phyloP scores from a whole-genome alignment of 1,140 invertebrate species.

The silkworm (Bombyx mori) region DNA sequence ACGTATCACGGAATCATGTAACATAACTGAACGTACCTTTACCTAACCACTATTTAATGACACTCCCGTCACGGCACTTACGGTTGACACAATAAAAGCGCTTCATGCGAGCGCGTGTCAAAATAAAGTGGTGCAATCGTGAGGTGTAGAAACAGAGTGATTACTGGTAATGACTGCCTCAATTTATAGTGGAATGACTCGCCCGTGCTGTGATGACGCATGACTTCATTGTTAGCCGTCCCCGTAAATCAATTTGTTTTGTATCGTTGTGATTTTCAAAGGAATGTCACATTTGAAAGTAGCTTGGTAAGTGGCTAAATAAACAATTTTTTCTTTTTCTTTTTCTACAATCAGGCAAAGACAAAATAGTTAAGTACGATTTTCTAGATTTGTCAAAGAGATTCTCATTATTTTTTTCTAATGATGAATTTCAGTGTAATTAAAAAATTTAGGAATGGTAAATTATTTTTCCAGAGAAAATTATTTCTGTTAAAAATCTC shows the following conservation, averaged over 20 bases:
- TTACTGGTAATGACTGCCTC: constrained; percentile 24
- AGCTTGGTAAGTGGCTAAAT: neutral
- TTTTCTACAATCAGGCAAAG: too few species aligned
- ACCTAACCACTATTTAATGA: neutral
- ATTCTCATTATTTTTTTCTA: too few species aligned
- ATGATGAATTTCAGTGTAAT: too few species aligned
- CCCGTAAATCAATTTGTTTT: too few species aligned
- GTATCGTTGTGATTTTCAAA: neutral
- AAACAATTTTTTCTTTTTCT: neutral
- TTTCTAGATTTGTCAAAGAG: too few species aligned
- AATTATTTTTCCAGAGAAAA: too few species aligned
- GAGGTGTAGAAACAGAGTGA: constrained; percentile 29
- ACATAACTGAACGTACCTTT: neutral
- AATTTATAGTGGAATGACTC: constrained; percentile 12
- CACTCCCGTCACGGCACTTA: neutral
- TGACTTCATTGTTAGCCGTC: neutral
- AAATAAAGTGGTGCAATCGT: constrained; percentile 11
- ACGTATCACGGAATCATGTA: constrained; percentile 11
- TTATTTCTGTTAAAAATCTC: too few species aligned
- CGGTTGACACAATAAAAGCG: too few species aligned
- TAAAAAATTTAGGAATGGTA: too few species aligned
- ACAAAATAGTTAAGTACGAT: too few species aligned
- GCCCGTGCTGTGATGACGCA: constrained; percentile 16
- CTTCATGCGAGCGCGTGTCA: constrained; percentile 2
- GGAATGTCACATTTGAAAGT: neutral